Evolutionary conservation across 2,888 invertebrate genomes (phyloP).

Genomic region (Stratiomys singularior): DNA sequence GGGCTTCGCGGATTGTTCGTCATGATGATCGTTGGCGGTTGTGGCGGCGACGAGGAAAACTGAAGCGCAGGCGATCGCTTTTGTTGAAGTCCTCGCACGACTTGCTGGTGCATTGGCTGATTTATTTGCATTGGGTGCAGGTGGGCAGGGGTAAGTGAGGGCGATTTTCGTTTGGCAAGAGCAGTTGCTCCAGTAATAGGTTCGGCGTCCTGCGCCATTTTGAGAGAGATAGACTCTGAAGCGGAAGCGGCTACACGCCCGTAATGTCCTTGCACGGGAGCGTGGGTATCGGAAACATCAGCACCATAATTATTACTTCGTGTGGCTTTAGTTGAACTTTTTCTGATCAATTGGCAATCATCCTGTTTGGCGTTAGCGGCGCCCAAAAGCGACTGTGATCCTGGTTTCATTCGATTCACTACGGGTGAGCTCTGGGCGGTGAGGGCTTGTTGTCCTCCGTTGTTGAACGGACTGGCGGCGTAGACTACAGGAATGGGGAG

Average conservation of each 20-base stretch:
- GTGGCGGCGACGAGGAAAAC: not conserved
- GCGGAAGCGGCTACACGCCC: not conserved
- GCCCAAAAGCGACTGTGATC: not conserved
- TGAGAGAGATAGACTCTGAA: not conserved
- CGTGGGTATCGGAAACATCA: not conserved
- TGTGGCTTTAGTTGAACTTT: not conserved
- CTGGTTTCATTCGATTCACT: not conserved
- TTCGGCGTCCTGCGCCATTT: not conserved
- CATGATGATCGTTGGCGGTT: constrained; percentile 31
- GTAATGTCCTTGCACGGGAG: not conserved
- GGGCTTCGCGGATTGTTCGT: constrained; percentile 50
- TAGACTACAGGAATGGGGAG: not conserved
- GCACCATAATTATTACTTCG: not conserved
- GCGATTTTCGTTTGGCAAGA: not conserved
- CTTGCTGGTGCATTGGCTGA: not conserved
- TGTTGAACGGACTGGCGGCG: not conserved
- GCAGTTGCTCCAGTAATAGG: not conserved
- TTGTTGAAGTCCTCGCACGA: not conserved
- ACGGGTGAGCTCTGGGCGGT: not conserved
- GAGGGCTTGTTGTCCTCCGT: not conserved
- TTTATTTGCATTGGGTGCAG: too few species aligned
- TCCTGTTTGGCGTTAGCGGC: not conserved
- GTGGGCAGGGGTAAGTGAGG: not conserved
- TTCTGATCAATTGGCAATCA: not conserved
- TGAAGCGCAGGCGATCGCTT: not conserved